Conservation (phyloP, 92 coral and sea anemone genomes). For the Galaxea fascicularis region DNA sequence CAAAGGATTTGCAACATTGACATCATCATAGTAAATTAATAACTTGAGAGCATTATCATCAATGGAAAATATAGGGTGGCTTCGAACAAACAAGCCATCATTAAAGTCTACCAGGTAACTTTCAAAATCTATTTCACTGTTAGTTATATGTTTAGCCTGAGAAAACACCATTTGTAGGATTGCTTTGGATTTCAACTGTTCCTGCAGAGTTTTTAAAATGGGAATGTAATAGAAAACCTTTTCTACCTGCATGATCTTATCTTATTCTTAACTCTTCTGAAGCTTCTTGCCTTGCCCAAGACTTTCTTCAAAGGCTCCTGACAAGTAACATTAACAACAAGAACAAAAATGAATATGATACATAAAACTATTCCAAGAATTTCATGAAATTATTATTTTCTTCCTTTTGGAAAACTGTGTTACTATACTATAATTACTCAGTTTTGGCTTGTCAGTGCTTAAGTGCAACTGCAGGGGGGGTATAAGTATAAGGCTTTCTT, state of each 20-base stretch:
- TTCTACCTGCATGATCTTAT: slow-evolving; percentile 29
- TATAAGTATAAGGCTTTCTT: too few relatives aligned
- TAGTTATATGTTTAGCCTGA: neutral
- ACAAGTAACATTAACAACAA: too few relatives aligned
- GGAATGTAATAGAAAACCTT: slow-evolving; percentile 51
- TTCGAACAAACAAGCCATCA: slow-evolving; percentile 40
- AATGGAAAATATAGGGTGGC: slow-evolving; percentile 37
- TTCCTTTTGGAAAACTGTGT: too few relatives aligned
- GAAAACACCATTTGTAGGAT: slow-evolving; percentile 41
- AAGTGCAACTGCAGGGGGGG: too few relatives aligned
- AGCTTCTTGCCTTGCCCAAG: slow-evolving; percentile 9
- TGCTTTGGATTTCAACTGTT: slow-evolving; percentile 26
- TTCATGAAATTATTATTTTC: neutral
- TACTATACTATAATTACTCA: too few relatives aligned
- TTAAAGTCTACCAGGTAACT: slow-evolving; percentile 31
- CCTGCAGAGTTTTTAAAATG: slow-evolving; percentile 37
- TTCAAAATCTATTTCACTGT: neutral
- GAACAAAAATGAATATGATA: neutral
- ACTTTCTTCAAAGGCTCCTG: slow-evolving; percentile 44
- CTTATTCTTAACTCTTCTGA: slow-evolving; percentile 29
- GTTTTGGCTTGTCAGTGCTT: too few relatives aligned
- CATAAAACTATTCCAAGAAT: neutral
- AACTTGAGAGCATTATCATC: slow-evolving; percentile 50
- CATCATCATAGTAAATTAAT: slow-evolving; percentile 56
- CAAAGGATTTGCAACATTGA: slow-evolving; percentile 37